These are phyloP conservation scores for Sinocyclocheilus rhinocerous DNA, from an alignment of 2,113 vertebrate species.

Conservation along the genomic window DNA sequence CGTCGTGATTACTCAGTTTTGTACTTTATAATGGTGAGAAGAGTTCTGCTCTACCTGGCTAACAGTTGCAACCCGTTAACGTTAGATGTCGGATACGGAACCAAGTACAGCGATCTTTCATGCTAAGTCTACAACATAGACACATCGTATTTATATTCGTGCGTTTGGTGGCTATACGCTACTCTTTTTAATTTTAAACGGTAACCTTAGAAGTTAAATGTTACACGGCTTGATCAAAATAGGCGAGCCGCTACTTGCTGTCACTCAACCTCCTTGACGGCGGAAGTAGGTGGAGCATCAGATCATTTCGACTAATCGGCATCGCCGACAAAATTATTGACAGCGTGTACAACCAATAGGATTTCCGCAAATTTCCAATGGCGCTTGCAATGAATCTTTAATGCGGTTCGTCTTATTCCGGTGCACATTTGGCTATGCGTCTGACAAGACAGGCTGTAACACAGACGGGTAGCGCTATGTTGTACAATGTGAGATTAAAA, in stretches of 20 bases:
- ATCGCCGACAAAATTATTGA: constrained; percentile 56
- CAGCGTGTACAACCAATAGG: constrained; percentile 58
- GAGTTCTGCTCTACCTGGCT: constrained; percentile 44
- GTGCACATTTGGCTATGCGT: constrained; percentile 72
- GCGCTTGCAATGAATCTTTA: constrained; percentile 37
- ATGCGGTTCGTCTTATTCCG: constrained; percentile 67
- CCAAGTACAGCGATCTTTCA: background rate
- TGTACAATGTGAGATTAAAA: constrained; percentile 65
- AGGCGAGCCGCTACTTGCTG: constrained; percentile 30
- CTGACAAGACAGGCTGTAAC: constrained; percentile 57
- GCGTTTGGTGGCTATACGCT: background rate
- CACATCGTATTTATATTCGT: background rate
- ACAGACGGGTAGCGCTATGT: constrained; percentile 63
- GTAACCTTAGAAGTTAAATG: background rate
- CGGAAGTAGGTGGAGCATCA: constrained; percentile 1
- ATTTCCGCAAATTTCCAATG: constrained; percentile 31
- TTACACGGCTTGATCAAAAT: background rate
- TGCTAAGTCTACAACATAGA: background rate
- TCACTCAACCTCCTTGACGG: constrained; percentile 37
- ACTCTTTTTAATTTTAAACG: background rate
- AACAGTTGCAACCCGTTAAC: constrained; percentile 38
- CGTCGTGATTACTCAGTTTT: background rate
- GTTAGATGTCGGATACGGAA: constrained; percentile 16
- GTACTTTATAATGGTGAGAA: constrained; percentile 14
- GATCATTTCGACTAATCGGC: constrained; percentile 57